Base-by-base conservation (phyloP, 2,797 vertebrate genomes). In the Valencia hispanica region DNA sequence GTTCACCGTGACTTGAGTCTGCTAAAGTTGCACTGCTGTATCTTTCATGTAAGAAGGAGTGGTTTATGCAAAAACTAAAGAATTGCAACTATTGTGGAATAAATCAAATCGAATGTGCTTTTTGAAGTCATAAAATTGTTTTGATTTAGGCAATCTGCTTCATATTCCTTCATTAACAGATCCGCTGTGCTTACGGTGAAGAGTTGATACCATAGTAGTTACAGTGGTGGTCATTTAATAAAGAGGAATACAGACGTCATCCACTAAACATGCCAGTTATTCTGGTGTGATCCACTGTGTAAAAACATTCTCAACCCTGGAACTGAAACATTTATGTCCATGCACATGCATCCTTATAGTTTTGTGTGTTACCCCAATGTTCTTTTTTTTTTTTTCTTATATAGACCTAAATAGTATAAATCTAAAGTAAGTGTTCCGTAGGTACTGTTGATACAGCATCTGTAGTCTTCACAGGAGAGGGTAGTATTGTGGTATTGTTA, bases 51-150 rank as follows among this genome's bases (percentile, higher is more conserved):
- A 78, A 79, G 72, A 84, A 82, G 84, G 48, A 86, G n/a, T 70
- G 78, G 11, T 7, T 86, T 84, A 80, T 83, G 77, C 81, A 88
- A 88, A 81, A 87, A 81, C 63, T 73, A 70, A 70, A n/a, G 45
- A 81, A 34, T 78, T 81, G 63, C 51, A 75, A 86, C 59, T 27
- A 82, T 86, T 73, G 79, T 25, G 11, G 72, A 84, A 55, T 77
- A 74, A 78, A 80, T 68, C 63, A 3, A 78, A 72, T 53, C 90
- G 82, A 93, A 91, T 93, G 86, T 90, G 93, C 79, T 82, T 87
- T 89, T 88, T 41, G 81, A 84, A 79, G 79, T 78, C 73, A 55
- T 77, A 9, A 80, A 70, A 78, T 47, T 53, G 61, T 73, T 83
- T 55, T 86, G 30, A 66, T 85, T 80, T 74, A 57, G 88, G 87